Conservation (phyloP, 2,797 vertebrate species). For the Hydrolagus colliei region DNA sequence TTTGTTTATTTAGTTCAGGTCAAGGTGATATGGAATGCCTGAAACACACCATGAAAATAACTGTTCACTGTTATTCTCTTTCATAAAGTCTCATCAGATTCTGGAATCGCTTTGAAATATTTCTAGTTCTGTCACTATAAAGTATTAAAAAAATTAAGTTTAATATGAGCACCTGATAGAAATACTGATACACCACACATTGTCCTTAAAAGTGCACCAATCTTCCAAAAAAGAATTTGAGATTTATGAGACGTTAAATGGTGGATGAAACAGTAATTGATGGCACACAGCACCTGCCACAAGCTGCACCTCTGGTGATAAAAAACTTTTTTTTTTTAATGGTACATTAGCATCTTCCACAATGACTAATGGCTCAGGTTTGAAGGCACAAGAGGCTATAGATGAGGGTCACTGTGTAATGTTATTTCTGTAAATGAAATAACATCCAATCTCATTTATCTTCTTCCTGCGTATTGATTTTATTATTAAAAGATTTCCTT, state of each 20-base stretch:
- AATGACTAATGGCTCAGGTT: slow-evolving; percentile 61
- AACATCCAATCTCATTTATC: slow-evolving; percentile 53
- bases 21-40: background rate
- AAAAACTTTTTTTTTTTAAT: slow-evolving; percentile 50
- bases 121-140: no score
- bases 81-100: no score
- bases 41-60: background rate
- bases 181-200: background rate
- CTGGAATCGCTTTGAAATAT: no score
- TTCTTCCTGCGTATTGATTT: slow-evolving; percentile 42
- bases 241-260: slow-evolving; percentile 53
- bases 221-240: background rate
- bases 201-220: background rate
- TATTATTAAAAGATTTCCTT: slow-evolving; percentile 51
- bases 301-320: slow-evolving; percentile 52
- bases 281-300: slow-evolving; percentile 53
- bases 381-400: slow-evolving; percentile 55
- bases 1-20: no score
- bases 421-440: slow-evolving; percentile 53
- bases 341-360: slow-evolving; percentile 57
- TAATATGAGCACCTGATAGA: no score
- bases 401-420: slow-evolving; percentile 60
- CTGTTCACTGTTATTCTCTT: background rate
- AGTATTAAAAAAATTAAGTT: no score
- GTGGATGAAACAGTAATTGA: slow-evolving; percentile 50